Evolutionary conservation across 2,888 invertebrate genomes (phyloP).

Genomic region (Erebia ligea): DNA sequence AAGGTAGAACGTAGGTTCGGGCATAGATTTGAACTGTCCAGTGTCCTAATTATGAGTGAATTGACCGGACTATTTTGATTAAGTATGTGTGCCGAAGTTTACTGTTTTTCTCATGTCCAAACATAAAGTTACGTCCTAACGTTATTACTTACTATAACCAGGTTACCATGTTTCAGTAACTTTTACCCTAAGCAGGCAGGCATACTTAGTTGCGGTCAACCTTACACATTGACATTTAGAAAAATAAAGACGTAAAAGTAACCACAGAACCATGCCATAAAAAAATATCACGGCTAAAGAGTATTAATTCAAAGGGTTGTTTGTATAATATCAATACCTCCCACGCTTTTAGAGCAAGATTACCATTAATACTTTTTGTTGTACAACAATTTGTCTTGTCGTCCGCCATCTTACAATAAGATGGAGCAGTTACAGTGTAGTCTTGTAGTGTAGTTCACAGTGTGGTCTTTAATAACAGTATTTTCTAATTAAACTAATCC

Average conservation of each 20-base stretch:
- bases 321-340: constrained; percentile 13
- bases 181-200: background rate
- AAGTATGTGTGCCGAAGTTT: background rate
- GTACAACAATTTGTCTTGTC: background rate
- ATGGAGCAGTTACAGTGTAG: too few species aligned
- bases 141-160: background rate
- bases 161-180: background rate
- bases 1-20: too few species aligned
- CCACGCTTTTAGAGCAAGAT: background rate
- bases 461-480: too few species aligned
- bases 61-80: background rate
- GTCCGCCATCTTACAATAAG: too few species aligned
- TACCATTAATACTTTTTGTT: background rate
- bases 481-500: too few species aligned
- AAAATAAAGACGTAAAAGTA: background rate
- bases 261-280: background rate
- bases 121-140: background rate
- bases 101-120: background rate
- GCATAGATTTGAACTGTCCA: background rate
- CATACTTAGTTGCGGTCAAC: background rate
- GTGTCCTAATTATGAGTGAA: background rate
- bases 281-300: background rate
- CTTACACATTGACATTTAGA: background rate
- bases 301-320: constrained; percentile 14
- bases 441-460: too few species aligned